Evolutionary conservation across 2,113 vertebrate species (phyloP), one percentile per base, ranked within the genome.

Genomic region (Zootoca vivipara): DNA sequence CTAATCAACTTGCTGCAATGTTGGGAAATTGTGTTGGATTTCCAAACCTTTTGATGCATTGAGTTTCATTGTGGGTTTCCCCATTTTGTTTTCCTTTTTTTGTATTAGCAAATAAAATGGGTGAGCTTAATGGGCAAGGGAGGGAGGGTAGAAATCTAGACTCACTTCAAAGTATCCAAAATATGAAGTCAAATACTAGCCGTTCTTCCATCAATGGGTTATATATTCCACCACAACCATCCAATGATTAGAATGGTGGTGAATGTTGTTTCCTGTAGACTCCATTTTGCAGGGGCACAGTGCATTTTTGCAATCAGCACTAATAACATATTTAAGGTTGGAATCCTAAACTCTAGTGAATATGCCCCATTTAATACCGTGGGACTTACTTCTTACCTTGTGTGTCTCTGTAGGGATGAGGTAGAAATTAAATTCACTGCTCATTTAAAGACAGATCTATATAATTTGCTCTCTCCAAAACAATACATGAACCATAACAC

Each of bases 1-100:
- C 20, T 77, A 93, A 93, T 87, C 72, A 78, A 69, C 82, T 89
- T 89, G 86, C 89, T 35, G 78, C 35, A 12, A 16, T 58, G 12
- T 86, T 8, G 4, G 85, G 84, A 93, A 69, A 78, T 52, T 87
- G 30, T 62, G 77, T 69, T 13, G 69, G 88, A 8, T 3, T 90
- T 91, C 33, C 72, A 83, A 42, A 5, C 13, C 13, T 22, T 1
- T 65, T 3, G 7, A n/a, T n/a, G 8, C 0, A 1, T n/a, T n/a
- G 26, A 35, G 5, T 73, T 73, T 52, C 33, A 35, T 42, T 75
- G 62, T 78, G 35, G 13, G 12, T 28, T 30, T 33, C 20, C 13
- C 4, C 69, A 28, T 4, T 9, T 73, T 73, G 16, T n/a, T 73
- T 73, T 56, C 5, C 52, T 10, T 30, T 40, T 38, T 85, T 64